Percentiles rank a stretch among this genome's conserved stretches.
Conservation (phyloP, 2,113 vertebrate genomes). For the Phyllostomus hastatus region DNA sequence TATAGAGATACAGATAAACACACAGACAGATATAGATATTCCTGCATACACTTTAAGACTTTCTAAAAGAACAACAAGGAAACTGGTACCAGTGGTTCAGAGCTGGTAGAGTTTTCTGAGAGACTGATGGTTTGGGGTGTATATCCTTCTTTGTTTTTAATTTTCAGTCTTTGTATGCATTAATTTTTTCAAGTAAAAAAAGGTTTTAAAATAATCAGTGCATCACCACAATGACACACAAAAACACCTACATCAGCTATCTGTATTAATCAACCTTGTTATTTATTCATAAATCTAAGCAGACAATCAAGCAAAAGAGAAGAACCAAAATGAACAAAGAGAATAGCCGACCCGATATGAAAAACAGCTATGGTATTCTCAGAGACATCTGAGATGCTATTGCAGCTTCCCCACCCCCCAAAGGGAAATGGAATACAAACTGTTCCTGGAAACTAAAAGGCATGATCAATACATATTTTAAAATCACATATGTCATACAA, state of each 20-base stretch:
- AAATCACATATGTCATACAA: not conserved
- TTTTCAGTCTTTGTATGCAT: not conserved
- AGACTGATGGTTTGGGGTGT: not conserved
- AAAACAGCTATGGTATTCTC: not conserved
- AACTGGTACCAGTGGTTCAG: not conserved
- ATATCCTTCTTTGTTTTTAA: not conserved
- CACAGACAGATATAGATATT: not conserved
- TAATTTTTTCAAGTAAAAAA: constrained; percentile 26
- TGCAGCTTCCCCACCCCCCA: not conserved
- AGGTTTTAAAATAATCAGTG: not conserved
- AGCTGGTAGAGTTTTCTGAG: not conserved
- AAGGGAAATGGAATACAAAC: not conserved
- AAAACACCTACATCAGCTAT: not conserved
- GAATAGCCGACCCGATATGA: not conserved
- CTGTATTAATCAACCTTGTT: not conserved
- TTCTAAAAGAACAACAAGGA: not conserved
- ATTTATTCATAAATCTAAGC: not conserved
- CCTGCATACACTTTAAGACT: not conserved
- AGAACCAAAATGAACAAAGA: not conserved
- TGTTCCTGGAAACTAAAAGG: not conserved
- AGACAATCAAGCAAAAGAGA: not conserved
- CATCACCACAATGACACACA: not conserved
- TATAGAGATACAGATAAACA: not conserved
- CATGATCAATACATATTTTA: not conserved
- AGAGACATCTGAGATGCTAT: not conserved